A percentile compares a stretch with the other conserved stretches of the same genome.
Conservation (phyloP, 2,797 vertebrate species). For the Oreochromis grahami region DNA sequence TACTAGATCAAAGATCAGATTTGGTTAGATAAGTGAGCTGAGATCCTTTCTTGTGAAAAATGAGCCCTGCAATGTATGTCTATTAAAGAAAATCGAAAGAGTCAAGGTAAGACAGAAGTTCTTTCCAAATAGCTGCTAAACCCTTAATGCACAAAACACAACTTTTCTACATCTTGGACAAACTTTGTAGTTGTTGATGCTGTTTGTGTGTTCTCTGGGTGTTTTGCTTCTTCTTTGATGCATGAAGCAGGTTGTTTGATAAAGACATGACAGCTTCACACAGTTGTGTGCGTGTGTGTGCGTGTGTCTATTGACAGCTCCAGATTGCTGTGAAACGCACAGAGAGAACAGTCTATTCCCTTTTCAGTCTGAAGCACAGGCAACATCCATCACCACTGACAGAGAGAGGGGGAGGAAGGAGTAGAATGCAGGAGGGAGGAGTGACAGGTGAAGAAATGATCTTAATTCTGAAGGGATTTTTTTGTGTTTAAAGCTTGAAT, state of each 20-base stretch:
- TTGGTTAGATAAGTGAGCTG: neutral
- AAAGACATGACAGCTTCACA: slow-evolving; percentile 64
- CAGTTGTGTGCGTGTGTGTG: slow-evolving; percentile 7
- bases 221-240: slow-evolving; percentile 47
- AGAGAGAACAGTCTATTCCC: slow-evolving; percentile 70
- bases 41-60: neutral
- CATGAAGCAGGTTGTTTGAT: slow-evolving; percentile 58
- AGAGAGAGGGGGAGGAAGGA: slow-evolving; percentile 3
- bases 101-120: neutral
- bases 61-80: neutral
- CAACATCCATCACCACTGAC: slow-evolving; percentile 68
- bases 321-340: slow-evolving; percentile 68
- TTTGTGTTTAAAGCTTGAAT: slow-evolving; percentile 60
- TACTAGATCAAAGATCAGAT: neutral
- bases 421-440: slow-evolving; percentile 4
- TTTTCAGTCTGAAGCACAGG: slow-evolving; percentile 62
- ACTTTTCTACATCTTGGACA: slow-evolving; percentile 22
- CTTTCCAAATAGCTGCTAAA: neutral
- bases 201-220: slow-evolving; percentile 30
- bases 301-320: slow-evolving; percentile 56
- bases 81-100: neutral
- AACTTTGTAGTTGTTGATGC: slow-evolving; percentile 33
- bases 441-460: slow-evolving; percentile 70
- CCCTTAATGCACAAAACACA: neutral
- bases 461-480: slow-evolving; percentile 62